phyloP scores from a whole-genome alignment of 2,888 invertebrate species.

The Ditula angustiorana region DNA sequence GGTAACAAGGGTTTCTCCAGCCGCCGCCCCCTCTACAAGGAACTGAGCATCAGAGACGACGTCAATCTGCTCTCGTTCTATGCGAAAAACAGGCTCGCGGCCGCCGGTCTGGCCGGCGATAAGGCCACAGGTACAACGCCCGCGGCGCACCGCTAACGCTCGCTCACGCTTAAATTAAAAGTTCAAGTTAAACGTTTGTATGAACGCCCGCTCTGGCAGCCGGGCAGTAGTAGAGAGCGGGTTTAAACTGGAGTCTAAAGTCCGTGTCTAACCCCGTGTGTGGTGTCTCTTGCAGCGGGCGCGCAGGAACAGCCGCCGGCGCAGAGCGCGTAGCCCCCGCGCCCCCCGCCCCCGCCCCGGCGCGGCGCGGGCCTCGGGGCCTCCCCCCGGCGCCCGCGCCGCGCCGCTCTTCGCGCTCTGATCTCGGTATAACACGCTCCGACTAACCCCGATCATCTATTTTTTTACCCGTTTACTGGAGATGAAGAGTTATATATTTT shows the following conservation, averaged over 20 bases:
- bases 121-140: conserved; percentile 80
- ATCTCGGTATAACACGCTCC: conserved; percentile 83
- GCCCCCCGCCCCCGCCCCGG: conserved; percentile 50
- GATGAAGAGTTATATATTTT: conserved; percentile 59
- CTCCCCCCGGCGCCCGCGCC: conserved; percentile 46
- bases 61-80: conserved; percentile 95
- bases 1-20: conserved; percentile 92
- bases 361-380: conserved; percentile 54
- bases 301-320: conserved; percentile 84
- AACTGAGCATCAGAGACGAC: conserved; percentile 93
- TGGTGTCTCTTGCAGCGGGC: conserved; percentile 86
- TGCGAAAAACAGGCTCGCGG: conserved; percentile 91
- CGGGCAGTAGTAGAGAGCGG: conserved; percentile 34
- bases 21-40: conserved; percentile 89
- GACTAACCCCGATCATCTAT: conserved; percentile 79
- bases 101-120: conserved; percentile 81
- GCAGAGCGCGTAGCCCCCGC: conserved; percentile 83
- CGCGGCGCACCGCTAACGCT: conserved; percentile 71
- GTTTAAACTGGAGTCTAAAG: conserved; percentile 65
- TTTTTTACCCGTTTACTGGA: conserved; percentile 67
- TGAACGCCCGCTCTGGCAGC: conserved; percentile 29
- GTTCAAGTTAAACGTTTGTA: conserved; percentile 59
- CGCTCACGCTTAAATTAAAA: conserved; percentile 78
- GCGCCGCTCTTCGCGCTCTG: conserved; percentile 72
- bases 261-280: conserved; percentile 84